Percentiles rank a stretch among this genome's conserved stretches.
These are phyloP conservation scores for Miniopterus natalensis DNA, from an alignment of 2,113 vertebrate genomes.

Conservation along the genomic window DNA sequence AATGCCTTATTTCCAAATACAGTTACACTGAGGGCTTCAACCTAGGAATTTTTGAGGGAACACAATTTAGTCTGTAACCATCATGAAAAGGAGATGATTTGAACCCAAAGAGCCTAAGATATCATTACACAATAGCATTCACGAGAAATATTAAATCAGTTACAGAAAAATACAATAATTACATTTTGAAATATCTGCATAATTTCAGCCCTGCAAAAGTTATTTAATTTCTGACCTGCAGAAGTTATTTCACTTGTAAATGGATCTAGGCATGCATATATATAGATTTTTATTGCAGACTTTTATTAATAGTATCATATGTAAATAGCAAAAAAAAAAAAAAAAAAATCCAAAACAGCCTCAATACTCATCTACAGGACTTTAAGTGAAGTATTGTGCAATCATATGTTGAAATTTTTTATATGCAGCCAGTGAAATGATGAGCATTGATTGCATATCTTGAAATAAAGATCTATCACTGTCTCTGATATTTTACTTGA, in stretches of 20 bases:
- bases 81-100: background rate
- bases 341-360: background rate
- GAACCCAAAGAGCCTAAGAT: background rate
- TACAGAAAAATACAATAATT: background rate
- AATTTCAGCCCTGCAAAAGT: background rate
- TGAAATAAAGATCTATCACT: background rate
- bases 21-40: background rate
- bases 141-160: background rate
- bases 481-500: background rate
- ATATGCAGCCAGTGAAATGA: background rate
- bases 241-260: background rate
- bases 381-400: background rate
- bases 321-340: background rate
- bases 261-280: background rate
- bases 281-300: background rate
- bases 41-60: background rate
- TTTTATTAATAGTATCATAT: background rate
- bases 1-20: background rate
- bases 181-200: background rate
- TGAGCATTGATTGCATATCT: background rate
- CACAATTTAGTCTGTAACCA: background rate
- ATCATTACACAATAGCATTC: background rate
- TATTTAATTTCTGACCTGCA: background rate
- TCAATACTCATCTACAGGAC: background rate
- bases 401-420: background rate